Percentiles rank a stretch among this genome's conserved stretches.
Evolutionary conservation across 2,888 invertebrate genomes (phyloP).

Genomic region (Hyposoter didymator): DNA sequence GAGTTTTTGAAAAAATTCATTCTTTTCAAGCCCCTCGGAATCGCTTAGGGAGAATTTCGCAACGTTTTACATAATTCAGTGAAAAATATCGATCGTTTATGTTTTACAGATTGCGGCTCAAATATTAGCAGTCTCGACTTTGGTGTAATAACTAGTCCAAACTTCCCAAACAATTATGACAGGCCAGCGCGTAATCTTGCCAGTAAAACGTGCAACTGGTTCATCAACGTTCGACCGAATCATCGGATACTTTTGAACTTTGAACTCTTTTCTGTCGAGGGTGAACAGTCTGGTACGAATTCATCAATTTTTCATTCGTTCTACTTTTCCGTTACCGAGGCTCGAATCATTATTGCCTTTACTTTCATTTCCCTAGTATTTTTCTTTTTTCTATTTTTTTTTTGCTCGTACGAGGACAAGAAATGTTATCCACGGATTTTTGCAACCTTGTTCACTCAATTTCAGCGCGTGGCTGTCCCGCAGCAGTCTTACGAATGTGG

Average conservation of each 20-base stretch:
- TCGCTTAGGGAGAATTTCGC: not conserved
- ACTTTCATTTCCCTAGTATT: not conserved
- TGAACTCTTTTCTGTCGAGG: conserved; percentile 96
- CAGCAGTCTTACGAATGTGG: conserved; percentile 96
- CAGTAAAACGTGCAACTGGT: conserved; percentile 98
- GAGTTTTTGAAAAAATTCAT: too few species aligned
- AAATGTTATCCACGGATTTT: not conserved
- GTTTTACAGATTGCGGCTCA: conserved; percentile 92
- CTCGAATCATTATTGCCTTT: too few species aligned
- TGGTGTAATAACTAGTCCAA: conserved; percentile 94
- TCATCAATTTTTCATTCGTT: not conserved
- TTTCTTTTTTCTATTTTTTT: not conserved
- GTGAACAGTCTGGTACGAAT: conserved; percentile 91
- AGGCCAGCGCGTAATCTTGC: conserved; percentile 92
- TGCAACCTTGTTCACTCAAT: not conserved
- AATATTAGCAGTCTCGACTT: conserved; percentile 94
- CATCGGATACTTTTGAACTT: conserved; percentile 96
- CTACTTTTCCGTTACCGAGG: too few species aligned
- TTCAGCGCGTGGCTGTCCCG: conserved; percentile 94
- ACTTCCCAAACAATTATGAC: conserved; percentile 96
- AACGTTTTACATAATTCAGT: not conserved
- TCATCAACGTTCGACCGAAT: conserved; percentile 93
- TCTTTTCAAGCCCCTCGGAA: too few species aligned
- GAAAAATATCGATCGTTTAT: not conserved
- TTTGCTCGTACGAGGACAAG: not conserved